Percentiles rank a stretch among this genome's conserved stretches.
phyloP scores from a whole-genome alignment of 2,113 vertebrate species.

The Tinamus guttatus region DNA sequence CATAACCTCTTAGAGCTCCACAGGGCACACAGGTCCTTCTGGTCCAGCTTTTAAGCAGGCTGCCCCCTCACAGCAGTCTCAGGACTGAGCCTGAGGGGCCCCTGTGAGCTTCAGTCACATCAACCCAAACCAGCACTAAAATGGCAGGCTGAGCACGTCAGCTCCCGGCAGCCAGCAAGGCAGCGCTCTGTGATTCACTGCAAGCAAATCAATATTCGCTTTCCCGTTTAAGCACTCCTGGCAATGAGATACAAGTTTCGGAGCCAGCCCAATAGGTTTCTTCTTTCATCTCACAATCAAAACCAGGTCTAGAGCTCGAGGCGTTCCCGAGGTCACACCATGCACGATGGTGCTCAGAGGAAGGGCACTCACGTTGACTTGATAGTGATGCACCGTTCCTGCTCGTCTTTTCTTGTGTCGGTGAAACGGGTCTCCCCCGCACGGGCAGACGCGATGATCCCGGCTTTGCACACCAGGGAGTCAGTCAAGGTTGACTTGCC shows the following conservation, averaged over 20 bases:
- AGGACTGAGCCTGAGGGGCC: rapidly evolving
- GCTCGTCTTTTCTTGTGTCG: constrained; percentile 94
- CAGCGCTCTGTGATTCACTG: rapidly evolving
- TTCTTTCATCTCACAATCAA: rapidly evolving
- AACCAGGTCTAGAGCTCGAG: rapidly evolving
- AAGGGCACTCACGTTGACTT: constrained; percentile 90
- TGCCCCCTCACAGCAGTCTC: neutral
- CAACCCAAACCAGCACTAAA: neutral
- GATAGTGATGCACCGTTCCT: constrained; percentile 97
- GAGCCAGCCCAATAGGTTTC: rapidly evolving
- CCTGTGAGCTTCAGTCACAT: rapidly evolving
- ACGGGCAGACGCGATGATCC: constrained; percentile 91
- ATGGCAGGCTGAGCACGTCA: rapidly evolving
- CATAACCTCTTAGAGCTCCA: neutral
- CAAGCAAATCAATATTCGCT: neutral
- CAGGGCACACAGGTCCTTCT: neutral
- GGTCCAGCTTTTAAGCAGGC: rapidly evolving
- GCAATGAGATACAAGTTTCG: rapidly evolving
- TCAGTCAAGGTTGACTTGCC: constrained; percentile 96
- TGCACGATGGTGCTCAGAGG: rapidly evolving
- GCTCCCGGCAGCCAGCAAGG: rapidly evolving
- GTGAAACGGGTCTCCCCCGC: constrained; percentile 96
- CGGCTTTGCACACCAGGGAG: constrained; percentile 96
- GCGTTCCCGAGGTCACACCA: rapidly evolving
- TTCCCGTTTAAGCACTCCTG: neutral